phyloP scores from a whole-genome alignment of 1,140 invertebrate species.

The Maniola jurtina region DNA sequence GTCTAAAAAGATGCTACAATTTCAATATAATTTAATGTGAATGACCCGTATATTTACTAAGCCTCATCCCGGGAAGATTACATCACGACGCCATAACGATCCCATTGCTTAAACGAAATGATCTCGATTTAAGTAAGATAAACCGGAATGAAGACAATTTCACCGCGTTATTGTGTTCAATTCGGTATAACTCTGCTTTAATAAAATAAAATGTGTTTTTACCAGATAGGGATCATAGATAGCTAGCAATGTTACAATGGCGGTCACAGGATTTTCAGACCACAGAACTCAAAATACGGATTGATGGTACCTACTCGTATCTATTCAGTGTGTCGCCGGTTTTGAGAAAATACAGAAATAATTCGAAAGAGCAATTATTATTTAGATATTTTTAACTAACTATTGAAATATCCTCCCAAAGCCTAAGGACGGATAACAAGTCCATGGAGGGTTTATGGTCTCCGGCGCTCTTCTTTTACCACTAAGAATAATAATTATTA shows the following conservation, averaged over 20 bases:
- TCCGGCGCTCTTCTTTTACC: too few species aligned
- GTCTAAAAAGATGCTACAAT: neutral
- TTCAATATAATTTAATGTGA: constrained; percentile 16
- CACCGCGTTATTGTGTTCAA: constrained; percentile 25
- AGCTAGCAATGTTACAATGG: neutral
- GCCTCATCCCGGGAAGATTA: constrained; percentile 23
- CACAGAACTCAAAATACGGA: too few species aligned
- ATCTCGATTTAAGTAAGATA: constrained; percentile 34
- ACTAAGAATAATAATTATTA: too few species aligned
- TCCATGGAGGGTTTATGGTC: too few species aligned
- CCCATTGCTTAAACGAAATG: constrained; percentile 32
- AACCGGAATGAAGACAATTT: constrained; percentile 29
- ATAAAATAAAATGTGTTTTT: constrained; percentile 20
- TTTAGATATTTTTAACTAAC: too few species aligned
- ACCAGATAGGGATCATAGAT: neutral
- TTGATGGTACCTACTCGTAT: too few species aligned
- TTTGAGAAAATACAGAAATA: too few species aligned
- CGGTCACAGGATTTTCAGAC: too few species aligned
- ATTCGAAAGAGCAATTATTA: too few species aligned
- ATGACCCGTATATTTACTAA: constrained; percentile 13
- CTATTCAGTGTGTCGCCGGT: too few species aligned
- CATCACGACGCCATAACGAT: constrained; percentile 27
- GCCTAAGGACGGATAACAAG: too few species aligned
- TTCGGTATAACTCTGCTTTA: constrained; percentile 17
- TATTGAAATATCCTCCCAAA: too few species aligned